Evolutionary conservation across 2,113 vertebrate genomes (phyloP), one percentile per base, ranked within the genome.

Genomic region (Rallus limicola): DNA sequence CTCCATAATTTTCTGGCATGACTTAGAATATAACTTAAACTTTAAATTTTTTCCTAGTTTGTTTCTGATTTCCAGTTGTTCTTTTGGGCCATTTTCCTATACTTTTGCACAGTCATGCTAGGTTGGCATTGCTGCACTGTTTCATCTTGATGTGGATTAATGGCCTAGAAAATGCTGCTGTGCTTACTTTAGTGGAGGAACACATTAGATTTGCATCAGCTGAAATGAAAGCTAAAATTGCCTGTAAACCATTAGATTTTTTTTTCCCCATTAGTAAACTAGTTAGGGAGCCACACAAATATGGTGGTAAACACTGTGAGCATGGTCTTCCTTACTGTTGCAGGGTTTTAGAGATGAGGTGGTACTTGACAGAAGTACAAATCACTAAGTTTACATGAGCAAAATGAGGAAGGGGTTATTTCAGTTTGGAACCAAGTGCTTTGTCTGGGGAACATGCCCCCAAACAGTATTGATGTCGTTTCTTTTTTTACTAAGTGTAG

Each of bases 121-220:
- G 83, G 72, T 94, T 95, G 92, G 91, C 90, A 92, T 95, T 96
- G 86, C 95, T 97, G 92, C 88, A 91, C 88, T 74, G 56, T 90
- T 95, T 97, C 97, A 89, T 92, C 92, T 97, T 96, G 88, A 95
- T 89, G 90, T 95, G 96, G 95, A 98, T 94, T 96, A 93, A 93
- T 97, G 92, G 93, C 97, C 96, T 97, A 92, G 89, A 94, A 96
- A 93, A 91, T 97, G 77, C 52, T 87, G 55, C 90, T 97, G 92
- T 97, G 92, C 84, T 94, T 84, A 85, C 69, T 93, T 85, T 69
- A 83, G 95, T 85, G 93, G 88, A 91, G 93, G 87, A 97, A 81
- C 59, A 75, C 53, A 10, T 94, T 94, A 95, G 90, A 78, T 76
- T 97, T 95, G 71, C 65, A n/a, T 95, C 89, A 90, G 40, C 93